Conservation (phyloP, 2,113 vertebrate genomes). For the Tor tambroides region DNA sequence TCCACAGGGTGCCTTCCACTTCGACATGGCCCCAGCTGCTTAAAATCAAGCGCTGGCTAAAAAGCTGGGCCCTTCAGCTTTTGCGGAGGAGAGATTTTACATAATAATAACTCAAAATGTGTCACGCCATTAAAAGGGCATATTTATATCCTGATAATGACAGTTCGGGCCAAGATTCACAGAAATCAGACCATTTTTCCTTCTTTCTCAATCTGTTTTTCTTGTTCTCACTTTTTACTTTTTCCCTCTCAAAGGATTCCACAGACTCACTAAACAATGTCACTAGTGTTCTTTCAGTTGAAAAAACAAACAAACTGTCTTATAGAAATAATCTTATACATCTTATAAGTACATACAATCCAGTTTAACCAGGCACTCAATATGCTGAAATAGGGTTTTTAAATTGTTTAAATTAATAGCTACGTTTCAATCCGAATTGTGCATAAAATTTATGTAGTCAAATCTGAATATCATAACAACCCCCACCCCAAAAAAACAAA, state of each 20-base stretch:
- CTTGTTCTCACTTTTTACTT: background rate
- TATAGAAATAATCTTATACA: no score
- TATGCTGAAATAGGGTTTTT: background rate
- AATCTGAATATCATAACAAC: background rate
- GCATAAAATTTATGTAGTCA: background rate
- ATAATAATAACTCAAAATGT: constrained; percentile 32
- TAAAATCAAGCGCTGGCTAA: constrained; percentile 21
- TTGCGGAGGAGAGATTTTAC: constrained; percentile 27
- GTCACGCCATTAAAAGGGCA: constrained; percentile 14
- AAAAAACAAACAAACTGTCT: background rate
- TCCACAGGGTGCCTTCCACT: constrained; percentile 25
- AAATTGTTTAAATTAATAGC: background rate
- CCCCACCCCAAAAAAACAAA: no score
- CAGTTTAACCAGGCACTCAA: background rate
- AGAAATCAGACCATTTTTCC: background rate
- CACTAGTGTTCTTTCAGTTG: background rate
- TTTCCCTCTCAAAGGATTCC: background rate
- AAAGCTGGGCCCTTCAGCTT: constrained; percentile 22
- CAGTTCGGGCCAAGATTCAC: background rate
- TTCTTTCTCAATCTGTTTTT: background rate
- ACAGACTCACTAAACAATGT: no score
- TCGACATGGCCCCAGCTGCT: constrained; percentile 3
- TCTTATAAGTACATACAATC: background rate
- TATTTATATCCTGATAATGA: constrained; percentile 17
- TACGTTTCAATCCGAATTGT: background rate